Base-by-base conservation (phyloP, 2,888 invertebrate genomes). In the Synanthedon vespiformis region DNA sequence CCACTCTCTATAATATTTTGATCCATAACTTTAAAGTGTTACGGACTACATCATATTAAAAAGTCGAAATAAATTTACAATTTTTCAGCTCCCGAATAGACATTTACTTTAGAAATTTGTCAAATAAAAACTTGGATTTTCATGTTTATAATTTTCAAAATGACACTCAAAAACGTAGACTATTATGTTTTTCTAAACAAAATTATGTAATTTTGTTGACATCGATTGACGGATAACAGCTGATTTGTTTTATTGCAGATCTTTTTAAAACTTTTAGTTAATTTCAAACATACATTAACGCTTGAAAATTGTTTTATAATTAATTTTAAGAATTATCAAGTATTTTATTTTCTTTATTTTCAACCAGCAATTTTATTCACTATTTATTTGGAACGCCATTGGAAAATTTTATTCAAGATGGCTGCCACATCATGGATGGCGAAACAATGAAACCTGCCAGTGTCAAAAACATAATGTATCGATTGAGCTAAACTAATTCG, bases 201-300 rank as follows among this genome's bases (percentile, higher is more conserved):
- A 87, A 88, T 88, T 87, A 88, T 83, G 81, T 86, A 88, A 88
- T 88, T 86, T 86, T 86, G 87, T 88, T 88, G 88, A 88, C 88
- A 88, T 88, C 85, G 88, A 88, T 85, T 88, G 88, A 87, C 86
- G 85, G 80, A 79, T 87, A 87, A 88, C 88, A 88, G 88, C 88
- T 87, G 87, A 88, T 88, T 83, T 81, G 79, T 77, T 85, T 79
- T 82, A 83, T 80, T 83, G 74, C 69, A 73, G 74, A 75, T 77
- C 80, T 82, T 80, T 83, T 83, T 70, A 72, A 66, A 64, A 63
- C 72, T 64, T 56, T 57, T 11, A 63, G 65, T 53, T 58, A 54
- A 55, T 56, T 59, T 55, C 57, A 56, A 62, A 57, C 51, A 58
- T 63, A 57, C 58, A 60, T 53, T 51, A 56, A 58, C 56, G 53